These are phyloP conservation scores for Euplagia quadripunctaria DNA, from an alignment of 2,888 invertebrate genomes.

Conservation along the genomic window DNA sequence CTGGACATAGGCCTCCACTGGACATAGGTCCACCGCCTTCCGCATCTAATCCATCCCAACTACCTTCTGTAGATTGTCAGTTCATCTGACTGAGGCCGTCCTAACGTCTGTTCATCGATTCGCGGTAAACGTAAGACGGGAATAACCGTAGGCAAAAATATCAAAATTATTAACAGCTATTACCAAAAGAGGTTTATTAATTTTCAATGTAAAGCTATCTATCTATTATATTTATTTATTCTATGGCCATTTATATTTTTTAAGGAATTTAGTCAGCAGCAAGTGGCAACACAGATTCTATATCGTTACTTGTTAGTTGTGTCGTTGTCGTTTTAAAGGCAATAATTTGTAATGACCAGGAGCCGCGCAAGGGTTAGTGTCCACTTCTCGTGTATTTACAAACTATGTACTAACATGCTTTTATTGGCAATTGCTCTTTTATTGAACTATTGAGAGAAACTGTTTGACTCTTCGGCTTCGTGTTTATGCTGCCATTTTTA, in stretches of 20 bases:
- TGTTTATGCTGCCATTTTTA: conserved; percentile 20
- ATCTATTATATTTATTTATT: too few relatives aligned
- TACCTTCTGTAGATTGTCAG: too few relatives aligned
- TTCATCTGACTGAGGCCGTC: too few relatives aligned
- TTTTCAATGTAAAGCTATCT: background rate
- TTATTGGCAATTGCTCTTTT: conserved; percentile 41
- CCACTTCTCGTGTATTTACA: conserved; percentile 22
- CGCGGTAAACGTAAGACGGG: too few relatives aligned
- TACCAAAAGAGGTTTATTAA: background rate
- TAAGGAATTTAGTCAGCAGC: background rate
- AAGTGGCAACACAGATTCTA: background rate
- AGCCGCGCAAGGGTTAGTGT: conserved; percentile 29
- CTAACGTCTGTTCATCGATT: too few relatives aligned
- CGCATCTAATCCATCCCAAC: too few relatives aligned
- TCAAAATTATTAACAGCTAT: too few relatives aligned
- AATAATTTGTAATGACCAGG: conserved; percentile 27
- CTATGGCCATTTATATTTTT: background rate
- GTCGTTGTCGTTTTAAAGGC: conserved; percentile 21
- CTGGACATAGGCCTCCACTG: too few relatives aligned
- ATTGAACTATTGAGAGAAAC: conserved; percentile 32
- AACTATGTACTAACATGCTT: conserved; percentile 40
- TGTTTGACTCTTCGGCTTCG: conserved; percentile 36
- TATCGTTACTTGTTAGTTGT: background rate
- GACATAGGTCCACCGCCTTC: too few relatives aligned
- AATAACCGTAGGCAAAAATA: too few relatives aligned